phyloP scores from a whole-genome alignment of 2,888 invertebrate species.

The Tetragonula carbonaria region DNA sequence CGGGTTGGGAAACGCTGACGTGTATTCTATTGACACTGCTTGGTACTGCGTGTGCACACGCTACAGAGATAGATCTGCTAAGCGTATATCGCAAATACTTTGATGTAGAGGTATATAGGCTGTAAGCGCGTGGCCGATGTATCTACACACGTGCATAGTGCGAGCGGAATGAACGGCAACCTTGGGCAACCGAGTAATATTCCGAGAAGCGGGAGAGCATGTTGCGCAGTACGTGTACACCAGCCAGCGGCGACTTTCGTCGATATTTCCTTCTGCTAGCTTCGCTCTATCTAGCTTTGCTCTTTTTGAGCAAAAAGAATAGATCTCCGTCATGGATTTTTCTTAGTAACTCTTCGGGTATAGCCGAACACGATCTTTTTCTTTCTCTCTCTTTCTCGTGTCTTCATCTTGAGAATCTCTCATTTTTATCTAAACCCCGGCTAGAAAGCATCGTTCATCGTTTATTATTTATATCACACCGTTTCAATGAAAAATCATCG shows the following conservation, averaged over 20 bases:
- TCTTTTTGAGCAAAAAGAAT: conserved; percentile 8
- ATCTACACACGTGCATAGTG: conserved; percentile 45
- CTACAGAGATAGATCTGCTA: conserved; percentile 11
- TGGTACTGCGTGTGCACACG: not conserved
- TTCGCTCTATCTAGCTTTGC: not conserved
- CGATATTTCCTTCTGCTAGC: conserved; percentile 49
- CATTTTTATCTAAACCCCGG: not conserved
- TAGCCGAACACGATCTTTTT: conserved; percentile 3
- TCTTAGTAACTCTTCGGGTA: not conserved
- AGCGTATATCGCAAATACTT: conserved; percentile 6
- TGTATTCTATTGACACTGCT: not conserved
- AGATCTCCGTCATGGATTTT: conserved; percentile 20
- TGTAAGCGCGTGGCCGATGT: conserved; percentile 26
- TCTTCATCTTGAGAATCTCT: not conserved
- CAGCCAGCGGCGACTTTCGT: conserved; percentile 53
- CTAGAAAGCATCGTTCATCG: conserved; percentile 50
- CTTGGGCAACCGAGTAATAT: conserved; percentile 70
- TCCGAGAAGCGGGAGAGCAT: conserved; percentile 60
- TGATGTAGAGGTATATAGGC: not conserved
- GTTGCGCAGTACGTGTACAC: conserved; percentile 64
- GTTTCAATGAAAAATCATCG: conserved; percentile 7
- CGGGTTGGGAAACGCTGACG: conserved; percentile 27
- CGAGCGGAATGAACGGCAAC: conserved; percentile 58
- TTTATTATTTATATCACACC: conserved; percentile 18
- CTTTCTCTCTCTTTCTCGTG: no score